Conservation (phyloP, 2,797 vertebrate species). For the Enteromius fasciolatus region DNA sequence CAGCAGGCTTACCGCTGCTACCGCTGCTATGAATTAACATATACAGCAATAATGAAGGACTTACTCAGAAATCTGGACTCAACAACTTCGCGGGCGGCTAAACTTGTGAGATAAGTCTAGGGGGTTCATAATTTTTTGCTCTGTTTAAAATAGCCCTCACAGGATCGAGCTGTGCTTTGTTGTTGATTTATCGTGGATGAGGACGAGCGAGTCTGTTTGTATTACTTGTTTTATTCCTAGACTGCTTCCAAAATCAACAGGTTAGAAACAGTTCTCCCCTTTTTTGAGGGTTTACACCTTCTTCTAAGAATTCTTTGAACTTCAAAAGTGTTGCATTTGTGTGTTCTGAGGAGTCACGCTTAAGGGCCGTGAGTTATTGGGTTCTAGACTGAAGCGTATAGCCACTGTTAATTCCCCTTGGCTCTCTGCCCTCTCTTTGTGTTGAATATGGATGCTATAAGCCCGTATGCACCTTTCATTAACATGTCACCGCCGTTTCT, state of each 20-base stretch:
- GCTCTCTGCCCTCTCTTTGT: slow-evolving; percentile 64
- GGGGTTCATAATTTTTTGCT: slow-evolving; percentile 19
- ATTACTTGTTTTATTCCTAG: slow-evolving; percentile 47
- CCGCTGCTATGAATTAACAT: slow-evolving; percentile 53
- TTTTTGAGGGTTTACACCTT: slow-evolving; percentile 43
- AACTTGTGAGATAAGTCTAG: slow-evolving; percentile 26
- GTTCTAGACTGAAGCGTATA: slow-evolving; percentile 63
- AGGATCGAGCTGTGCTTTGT: slow-evolving; percentile 44
- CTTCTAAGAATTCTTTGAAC: slow-evolving; percentile 43
- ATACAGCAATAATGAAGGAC: slow-evolving; percentile 34
- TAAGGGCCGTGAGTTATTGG: slow-evolving; percentile 58
- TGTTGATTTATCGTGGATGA: slow-evolving; percentile 45
- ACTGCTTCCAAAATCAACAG: slow-evolving; percentile 46
- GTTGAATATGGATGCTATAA: slow-evolving; percentile 38
- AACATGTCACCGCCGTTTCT: slow-evolving; percentile 20
- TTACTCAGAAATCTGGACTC: slow-evolving; percentile 23
- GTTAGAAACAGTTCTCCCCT: slow-evolving; percentile 29
- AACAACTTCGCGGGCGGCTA: slow-evolving; percentile 17
- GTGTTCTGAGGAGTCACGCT: slow-evolving; percentile 34
- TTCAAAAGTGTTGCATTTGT: slow-evolving; percentile 49
- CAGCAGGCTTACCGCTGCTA: slow-evolving; percentile 70
- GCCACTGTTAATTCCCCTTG: slow-evolving; percentile 70
- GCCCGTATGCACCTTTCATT: slow-evolving; percentile 11
- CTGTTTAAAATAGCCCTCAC: slow-evolving; percentile 28
- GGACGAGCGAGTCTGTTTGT: slow-evolving; percentile 42